Evolutionary conservation across 2,797 vertebrate species (phyloP), one percentile per base, ranked within the genome.

Genomic region (Gadopsis marmoratus): DNA sequence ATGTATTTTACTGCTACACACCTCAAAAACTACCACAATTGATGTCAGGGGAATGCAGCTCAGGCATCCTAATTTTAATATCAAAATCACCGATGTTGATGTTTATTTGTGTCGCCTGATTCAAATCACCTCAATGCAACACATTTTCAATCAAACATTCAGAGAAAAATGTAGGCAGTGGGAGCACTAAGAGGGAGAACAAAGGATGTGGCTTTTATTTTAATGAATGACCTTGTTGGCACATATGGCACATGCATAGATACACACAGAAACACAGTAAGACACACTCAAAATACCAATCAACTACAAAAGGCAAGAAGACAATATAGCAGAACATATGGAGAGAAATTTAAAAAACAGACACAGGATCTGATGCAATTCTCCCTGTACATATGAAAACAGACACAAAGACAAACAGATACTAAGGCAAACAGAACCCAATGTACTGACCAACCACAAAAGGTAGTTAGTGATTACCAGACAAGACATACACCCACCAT

Each of bases 291-390:
- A 41, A 70, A 75, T 48, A 19, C 23, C 1, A 19, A 73, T 70
- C 29, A 64, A 35, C 48, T 2, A 47, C 29, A n/a, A 73, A 71
- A 58, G 41, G 69, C 54, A 33, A 61, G 13, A 64, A 23, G 31
- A 71, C n/a, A 61, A 14, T 3, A 53, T 0, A 48, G 50, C 43
- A 76, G 68, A 76, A 83, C 67, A 78, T 63, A 50, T 37, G 31
- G 13, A 54, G 48, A 35, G 58, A 39, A 64, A 47, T 65, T 73
- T 61, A 59, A 72, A 37, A 39, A 2, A 39, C 10, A 39, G 21
- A 29, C 56, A 62, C 33, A 50, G 12, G 7, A 62, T 73, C 79
- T 92, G 91, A 92, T 86, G 89, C 53, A 90, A 90, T 77, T 17
- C 21, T 61, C 7, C 35, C 2, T 58, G n/a, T 35, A 61, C 16